Conservation (phyloP, 2,888 invertebrate genomes). For the Megamerina dolium region DNA sequence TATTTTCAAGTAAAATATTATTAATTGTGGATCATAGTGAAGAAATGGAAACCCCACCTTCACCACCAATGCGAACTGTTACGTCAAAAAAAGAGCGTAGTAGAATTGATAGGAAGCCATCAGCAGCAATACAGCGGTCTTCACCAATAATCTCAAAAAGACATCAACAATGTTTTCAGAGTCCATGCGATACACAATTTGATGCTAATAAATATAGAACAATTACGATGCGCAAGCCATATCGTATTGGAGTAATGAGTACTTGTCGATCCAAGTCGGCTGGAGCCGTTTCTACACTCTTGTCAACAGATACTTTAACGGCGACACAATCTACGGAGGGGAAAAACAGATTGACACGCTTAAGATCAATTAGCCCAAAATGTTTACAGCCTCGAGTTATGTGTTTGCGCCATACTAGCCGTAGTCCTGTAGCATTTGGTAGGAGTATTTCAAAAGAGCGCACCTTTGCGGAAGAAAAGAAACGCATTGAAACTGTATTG, state of each 20-base stretch:
- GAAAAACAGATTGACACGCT: slow-evolving; percentile 26
- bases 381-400: slow-evolving; percentile 22
- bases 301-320: slow-evolving; percentile 16
- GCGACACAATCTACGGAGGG: not conserved
- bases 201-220: slow-evolving; percentile 43
- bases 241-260: slow-evolving; percentile 15
- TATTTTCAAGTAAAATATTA: too few species aligned
- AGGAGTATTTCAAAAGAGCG: slow-evolving; percentile 54
- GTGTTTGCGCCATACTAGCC: slow-evolving; percentile 41
- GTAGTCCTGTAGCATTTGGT: slow-evolving; percentile 50
- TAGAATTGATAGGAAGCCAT: slow-evolving; percentile 48
- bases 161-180: slow-evolving; percentile 45
- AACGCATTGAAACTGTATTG: slow-evolving; percentile 49
- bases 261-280: slow-evolving; percentile 45
- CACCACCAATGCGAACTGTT: slow-evolving; percentile 63
- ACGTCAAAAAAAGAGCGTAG: slow-evolving; percentile 54
- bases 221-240: slow-evolving; percentile 45
- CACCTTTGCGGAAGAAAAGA: slow-evolving; percentile 54
- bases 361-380: slow-evolving; percentile 41
- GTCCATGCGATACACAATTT: slow-evolving; percentile 30
- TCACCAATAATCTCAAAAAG: slow-evolving; percentile 29
- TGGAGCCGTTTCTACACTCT: slow-evolving; percentile 36
- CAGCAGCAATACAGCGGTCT: slow-evolving; percentile 38
- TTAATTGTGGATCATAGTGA: slow-evolving; percentile 50
- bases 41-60: slow-evolving; percentile 52